Percentiles rank a stretch among this genome's conserved stretches.
Evolutionary conservation across 2,797 vertebrate species (phyloP).

Genomic region (Falco biarmicus): DNA sequence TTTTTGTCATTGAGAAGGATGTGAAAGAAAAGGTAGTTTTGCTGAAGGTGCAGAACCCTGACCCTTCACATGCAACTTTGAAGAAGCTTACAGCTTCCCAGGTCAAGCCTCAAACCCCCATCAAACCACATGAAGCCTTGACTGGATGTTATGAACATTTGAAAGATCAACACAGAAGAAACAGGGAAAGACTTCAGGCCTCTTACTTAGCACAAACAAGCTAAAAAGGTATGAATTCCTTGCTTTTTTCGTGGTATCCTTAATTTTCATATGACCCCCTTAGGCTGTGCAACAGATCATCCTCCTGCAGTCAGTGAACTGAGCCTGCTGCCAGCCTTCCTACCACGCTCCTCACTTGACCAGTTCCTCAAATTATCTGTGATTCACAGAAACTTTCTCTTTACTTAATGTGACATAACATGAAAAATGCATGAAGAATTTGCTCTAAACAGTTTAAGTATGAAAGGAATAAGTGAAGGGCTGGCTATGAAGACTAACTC

Average conservation of each 20-base stretch:
- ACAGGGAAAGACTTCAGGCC: neutral
- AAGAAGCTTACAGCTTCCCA: neutral
- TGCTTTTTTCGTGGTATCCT: neutral
- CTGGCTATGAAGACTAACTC: neutral
- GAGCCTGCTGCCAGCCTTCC: neutral
- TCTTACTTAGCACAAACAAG: neutral
- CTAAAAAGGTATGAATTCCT: neutral
- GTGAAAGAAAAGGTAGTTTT: neutral
- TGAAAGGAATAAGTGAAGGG: neutral
- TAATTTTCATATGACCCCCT: neutral
- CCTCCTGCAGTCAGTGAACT: neutral
- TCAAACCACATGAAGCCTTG: neutral
- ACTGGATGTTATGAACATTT: neutral
- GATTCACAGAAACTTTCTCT: neutral
- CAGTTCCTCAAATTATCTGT: neutral
- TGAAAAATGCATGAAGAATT: neutral
- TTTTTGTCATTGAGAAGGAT: neutral
- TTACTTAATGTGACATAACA: neutral
- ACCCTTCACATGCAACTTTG: neutral
- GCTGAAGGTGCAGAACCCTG: neutral
- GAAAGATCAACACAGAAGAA: neutral
- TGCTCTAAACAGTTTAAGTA: neutral
- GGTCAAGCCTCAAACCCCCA: neutral
- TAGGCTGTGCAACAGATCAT: neutral
- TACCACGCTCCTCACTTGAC: neutral